Base-by-base conservation (phyloP, 2,888 invertebrate species). In the Byasa hedistus region DNA sequence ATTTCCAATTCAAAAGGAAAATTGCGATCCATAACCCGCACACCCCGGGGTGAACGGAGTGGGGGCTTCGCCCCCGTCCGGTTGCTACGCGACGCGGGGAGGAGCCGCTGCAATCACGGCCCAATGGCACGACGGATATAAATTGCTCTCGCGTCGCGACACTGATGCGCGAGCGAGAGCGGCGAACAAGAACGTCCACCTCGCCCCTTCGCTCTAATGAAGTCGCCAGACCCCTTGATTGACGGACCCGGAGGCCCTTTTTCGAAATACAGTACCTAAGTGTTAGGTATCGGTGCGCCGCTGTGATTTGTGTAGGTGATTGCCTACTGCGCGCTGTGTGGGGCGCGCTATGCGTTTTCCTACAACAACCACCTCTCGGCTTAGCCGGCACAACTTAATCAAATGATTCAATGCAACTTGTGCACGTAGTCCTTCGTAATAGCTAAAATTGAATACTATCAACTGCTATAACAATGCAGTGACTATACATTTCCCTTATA, bases 1-100 rank as follows among this genome's bases (percentile, higher is more conserved):
- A 92, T 92, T 92, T 92, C 91, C 92, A 91, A 92, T 92, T 92
- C 92, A 91, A 91, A 39, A 91, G 91, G 91, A 91, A 92, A 92
- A 92, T 92, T 92, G 92, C 92, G 90, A 91, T 92, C 90, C 87
- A 89, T 89, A 89, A 88, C 86, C 84, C 82, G 85, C 85, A 84
- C 55, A 59, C 58, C 62, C 66, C 57, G 76, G 80, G 82, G 75
- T 81, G 79, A 73, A 75, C 72, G 72, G 64, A 69, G 72, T 73
- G 78, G 79, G 77, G 82, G 83, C 79, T 70, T 73, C 71, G 81
- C 83, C 86, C 91, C 87, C 89, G 88, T 86, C 82, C 85, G 91
- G 94, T 93, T 90, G 92, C 93, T 91, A 93, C 87, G 93, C 87
- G 91, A 93, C 94, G 93, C 92, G 91, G 93, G 93, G 93, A 92